These are phyloP conservation scores for Vimba vimba DNA, from an alignment of 2,113 vertebrate species.

Conservation along the genomic window DNA sequence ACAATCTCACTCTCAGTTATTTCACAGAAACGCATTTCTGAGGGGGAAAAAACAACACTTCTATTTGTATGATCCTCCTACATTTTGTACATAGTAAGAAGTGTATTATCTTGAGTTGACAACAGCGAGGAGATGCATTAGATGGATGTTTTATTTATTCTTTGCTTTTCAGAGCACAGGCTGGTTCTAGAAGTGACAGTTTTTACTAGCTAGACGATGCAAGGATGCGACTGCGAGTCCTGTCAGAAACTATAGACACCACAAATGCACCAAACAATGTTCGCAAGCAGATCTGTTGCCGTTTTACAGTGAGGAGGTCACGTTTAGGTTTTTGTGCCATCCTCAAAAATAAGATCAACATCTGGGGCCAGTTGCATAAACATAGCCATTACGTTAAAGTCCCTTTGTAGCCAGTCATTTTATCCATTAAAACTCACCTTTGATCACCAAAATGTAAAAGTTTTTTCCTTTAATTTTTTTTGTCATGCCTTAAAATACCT, in stretches of 20 bases:
- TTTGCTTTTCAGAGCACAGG: background rate
- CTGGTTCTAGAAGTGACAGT: constrained; percentile 29
- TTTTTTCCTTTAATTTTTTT: too few species aligned
- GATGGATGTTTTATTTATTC: constrained; percentile 42
- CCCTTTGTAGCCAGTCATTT: too few species aligned
- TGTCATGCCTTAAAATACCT: too few species aligned
- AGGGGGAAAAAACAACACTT: background rate
- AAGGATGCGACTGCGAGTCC: background rate
- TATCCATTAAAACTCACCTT: too few species aligned
- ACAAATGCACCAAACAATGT: background rate
- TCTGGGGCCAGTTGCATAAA: too few species aligned
- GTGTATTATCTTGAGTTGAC: constrained; percentile 24
- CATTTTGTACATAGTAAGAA: background rate
- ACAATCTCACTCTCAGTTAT: background rate
- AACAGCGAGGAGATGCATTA: constrained; percentile 9
- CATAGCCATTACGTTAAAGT: too few species aligned
- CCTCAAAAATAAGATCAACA: background rate
- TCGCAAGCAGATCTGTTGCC: background rate
- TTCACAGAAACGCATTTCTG: background rate
- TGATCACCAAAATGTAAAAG: too few species aligned
- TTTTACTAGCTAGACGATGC: constrained; percentile 32
- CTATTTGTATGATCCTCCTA: background rate
- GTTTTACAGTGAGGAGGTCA: constrained; percentile 49
- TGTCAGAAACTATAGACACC: constrained; percentile 19
- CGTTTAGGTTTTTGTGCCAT: constrained; percentile 38